Base-by-base conservation (phyloP, 2,113 vertebrate species). In the Aix galericulata region DNA sequence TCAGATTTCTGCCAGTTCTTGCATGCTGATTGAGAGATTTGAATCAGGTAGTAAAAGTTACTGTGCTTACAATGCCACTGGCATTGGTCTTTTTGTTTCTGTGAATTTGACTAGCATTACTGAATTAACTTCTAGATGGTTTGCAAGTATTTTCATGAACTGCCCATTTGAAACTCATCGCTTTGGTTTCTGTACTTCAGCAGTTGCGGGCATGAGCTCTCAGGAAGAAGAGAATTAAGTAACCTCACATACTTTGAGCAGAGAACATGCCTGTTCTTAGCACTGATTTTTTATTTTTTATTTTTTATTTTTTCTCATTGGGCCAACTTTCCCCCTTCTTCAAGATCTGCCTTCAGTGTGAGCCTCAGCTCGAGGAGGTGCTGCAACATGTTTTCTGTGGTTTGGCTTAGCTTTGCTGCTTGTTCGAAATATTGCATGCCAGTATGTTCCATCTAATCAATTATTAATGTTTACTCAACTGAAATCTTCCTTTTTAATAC, bases 41-140 rank as follows among this genome's bases (percentile, higher is more conserved):
- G 40, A 91, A 72, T 71, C 82, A 93, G 93, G 94, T 95, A 94
- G 86, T 89, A 93, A 62, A 82, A 69, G 26, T 74, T 91, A 38
- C 53, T 53, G 46, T 73, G 53, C 12, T 93, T 76, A n/a, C 66
- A 82, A 2, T 86, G 69, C 68, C 88, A 40, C 73, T 69, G 32
- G 13, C 34, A 20, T 25, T 71, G 32, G 50, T 85, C 22, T 67
- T 82, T 53, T 46, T 32, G 42, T 90, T 67, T 14, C 11, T 87
- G 23, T 20, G 66, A 77, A 46, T 71, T 90, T 62, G 17, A 34
- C 69, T 73, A 27, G 44, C 27, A 63, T 81, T 0, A 1, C 55
- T 74, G 76, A 67, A 81, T 88, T 88, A 66, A 96, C 46, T 16
- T 11, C 31, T 59, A 8, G 66, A 20, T 2, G 4, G 26, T 78